Evolutionary conservation across 2,797 vertebrate species (phyloP).

Genomic region (Hapalemur alaotrensis): DNA sequence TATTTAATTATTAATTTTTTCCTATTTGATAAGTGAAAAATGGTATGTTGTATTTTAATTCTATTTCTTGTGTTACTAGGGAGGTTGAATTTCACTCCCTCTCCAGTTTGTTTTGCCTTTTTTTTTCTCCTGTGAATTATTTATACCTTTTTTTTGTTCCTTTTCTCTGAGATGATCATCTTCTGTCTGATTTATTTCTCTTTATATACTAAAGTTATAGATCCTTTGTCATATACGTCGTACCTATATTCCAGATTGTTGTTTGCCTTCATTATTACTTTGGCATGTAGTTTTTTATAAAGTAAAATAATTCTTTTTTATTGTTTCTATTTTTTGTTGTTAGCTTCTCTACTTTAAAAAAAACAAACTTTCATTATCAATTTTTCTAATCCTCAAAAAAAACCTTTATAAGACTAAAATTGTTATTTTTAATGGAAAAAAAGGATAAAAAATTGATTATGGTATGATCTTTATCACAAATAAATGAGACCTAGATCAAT

Average conservation of each 20-base stretch:
- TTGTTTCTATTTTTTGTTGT: not conserved
- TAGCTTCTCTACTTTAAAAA: not conserved
- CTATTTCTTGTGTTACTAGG: not conserved
- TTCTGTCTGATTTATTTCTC: not conserved
- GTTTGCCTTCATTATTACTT: conserved; percentile 1
- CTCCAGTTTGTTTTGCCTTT: not conserved
- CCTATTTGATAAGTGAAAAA: not conserved
- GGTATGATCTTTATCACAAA: not conserved
- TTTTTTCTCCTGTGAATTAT: not conserved
- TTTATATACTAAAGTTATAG: not conserved
- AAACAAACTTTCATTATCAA: not conserved
- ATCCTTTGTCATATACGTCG: not conserved
- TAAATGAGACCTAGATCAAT: not conserved
- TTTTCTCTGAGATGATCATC: not conserved
- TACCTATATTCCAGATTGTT: not conserved
- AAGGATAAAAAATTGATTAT: not conserved
- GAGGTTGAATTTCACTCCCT: not conserved
- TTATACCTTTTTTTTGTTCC: not conserved
- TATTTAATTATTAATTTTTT: not conserved
- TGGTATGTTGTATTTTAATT: not conserved
- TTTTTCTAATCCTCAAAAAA: conserved; percentile 10
- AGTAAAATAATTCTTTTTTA: not conserved
- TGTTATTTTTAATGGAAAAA: not conserved
- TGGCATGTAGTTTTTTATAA: not conserved
- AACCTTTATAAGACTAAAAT: not conserved